Base-by-base conservation (phyloP, 2,113 vertebrate species). In the Lepisosteus oculatus region DNA sequence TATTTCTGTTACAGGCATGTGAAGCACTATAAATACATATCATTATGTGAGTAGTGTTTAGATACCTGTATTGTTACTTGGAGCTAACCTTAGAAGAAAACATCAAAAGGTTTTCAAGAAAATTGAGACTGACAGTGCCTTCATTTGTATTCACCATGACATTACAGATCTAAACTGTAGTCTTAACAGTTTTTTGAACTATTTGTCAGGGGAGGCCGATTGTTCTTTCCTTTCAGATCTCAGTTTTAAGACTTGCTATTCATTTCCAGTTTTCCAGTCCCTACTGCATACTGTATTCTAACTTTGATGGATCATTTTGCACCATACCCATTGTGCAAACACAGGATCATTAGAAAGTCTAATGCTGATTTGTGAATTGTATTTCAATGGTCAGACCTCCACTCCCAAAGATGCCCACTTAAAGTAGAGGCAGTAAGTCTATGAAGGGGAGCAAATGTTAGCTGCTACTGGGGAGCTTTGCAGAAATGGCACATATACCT, bases 81-180 rank as follows among this genome's bases (percentile, higher is more conserved):
- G 66, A 76, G 70, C 70, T 82, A 79, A 80, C 72, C 74, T 81
- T 69, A 81, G 75, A 92, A 88, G 84, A 84, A 83, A 89, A 90
- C 85, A 91, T 91, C 90, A 88, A 90, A 89, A 87, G 84, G 74
- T 86, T 90, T 85, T 88, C 86, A 90, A 86, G 85, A 76, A 89
- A 93, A 92, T 89, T 43, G 72, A 87, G 80, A 86, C 88, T 86
- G 91, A 92, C 91, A 92, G 89, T 73, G 78, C 84, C 89, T 91
- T 92, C 80, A 88, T 93, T 91, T 91, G 91, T 92, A 93, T 93
- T 91, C 94, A 86, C 82, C 68, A 72, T 88, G 87, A 91, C 82
- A 79, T 78, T 82, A 83, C 88, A 87, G 83, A 89, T 91, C 88
- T 87, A 91, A 91, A 94, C 90, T 86, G 87, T 78, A 85, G 89